Percentiles rank a stretch among this genome's conserved stretches.
These are phyloP conservation scores for Eospalax fontanierii DNA, from an alignment of 2,797 vertebrate species.

Conservation along the genomic window DNA sequence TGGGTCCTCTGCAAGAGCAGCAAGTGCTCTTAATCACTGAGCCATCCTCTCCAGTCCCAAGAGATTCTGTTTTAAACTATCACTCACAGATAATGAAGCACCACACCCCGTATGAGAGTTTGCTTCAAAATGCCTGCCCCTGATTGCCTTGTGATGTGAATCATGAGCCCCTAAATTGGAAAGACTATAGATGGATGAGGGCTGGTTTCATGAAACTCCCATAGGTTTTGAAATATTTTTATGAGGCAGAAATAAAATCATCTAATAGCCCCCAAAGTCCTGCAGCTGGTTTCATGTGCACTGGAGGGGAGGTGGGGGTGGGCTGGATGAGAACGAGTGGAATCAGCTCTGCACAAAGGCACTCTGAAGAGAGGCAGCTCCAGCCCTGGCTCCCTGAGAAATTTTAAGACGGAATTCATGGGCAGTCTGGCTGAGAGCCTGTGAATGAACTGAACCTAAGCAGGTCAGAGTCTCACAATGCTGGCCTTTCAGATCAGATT, in stretches of 20 bases:
- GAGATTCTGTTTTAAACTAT: constrained; percentile 45
- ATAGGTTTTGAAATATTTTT: constrained; percentile 73
- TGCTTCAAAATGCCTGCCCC: constrained; percentile 75
- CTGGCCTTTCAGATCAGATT: background rate
- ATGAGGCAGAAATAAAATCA: constrained; percentile 79
- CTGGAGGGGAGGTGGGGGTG: constrained; percentile 31
- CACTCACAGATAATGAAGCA: constrained; percentile 56
- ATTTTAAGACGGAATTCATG: background rate
- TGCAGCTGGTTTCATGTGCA: constrained; percentile 51
- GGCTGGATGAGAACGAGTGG: background rate
- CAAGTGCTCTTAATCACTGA: background rate
- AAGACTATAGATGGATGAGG: constrained; percentile 74
- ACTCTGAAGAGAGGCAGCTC: constrained; percentile 1
- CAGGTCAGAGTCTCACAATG: background rate
- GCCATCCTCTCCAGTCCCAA: background rate
- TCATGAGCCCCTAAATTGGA: constrained; percentile 60
- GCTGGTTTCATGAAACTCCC: constrained; percentile 69
- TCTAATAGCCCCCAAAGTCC: constrained; percentile 48
- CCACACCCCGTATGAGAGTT: background rate
- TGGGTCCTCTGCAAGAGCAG: background rate
- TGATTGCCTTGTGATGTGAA: constrained; percentile 69
- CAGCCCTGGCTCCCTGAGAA: background rate
- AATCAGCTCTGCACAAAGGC: background rate
- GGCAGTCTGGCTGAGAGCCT: background rate
- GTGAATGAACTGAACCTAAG: background rate